A percentile compares a stretch with the other conserved stretches of the same genome.
Conservation (phyloP, 2,888 invertebrate genomes). For the Octonoba sinensis region DNA sequence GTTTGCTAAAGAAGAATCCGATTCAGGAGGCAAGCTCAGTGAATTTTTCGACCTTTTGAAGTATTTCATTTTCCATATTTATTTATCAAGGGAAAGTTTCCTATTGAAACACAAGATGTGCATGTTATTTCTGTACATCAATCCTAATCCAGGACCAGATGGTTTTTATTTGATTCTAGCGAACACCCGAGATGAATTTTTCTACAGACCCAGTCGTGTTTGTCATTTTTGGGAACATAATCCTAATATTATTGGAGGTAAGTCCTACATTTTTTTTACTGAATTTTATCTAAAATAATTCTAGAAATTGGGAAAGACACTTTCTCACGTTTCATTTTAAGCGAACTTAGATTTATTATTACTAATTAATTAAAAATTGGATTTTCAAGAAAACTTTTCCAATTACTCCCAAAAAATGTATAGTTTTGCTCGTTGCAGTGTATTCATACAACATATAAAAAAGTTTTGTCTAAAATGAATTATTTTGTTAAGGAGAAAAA, state of each 20-base stretch:
- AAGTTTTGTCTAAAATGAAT: too few relatives aligned
- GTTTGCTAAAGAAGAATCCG: too few relatives aligned
- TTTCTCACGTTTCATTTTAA: background rate
- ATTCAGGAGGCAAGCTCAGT: too few relatives aligned
- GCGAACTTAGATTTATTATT: too few relatives aligned
- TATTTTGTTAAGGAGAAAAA: too few relatives aligned
- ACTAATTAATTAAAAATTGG: too few relatives aligned
- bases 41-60: too few relatives aligned
- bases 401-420: too few relatives aligned
- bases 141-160: conserved; percentile 43
- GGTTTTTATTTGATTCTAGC: conserved; percentile 54
- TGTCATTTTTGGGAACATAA: conserved; percentile 78
- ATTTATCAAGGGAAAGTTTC: background rate
- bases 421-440: too few relatives aligned
- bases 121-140: conserved; percentile 53
- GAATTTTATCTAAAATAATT: background rate
- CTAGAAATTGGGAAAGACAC: background rate
- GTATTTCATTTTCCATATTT: background rate
- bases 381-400: too few relatives aligned
- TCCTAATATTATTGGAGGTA: conserved; percentile 79
- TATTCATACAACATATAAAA: too few relatives aligned
- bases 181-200: conserved; percentile 83
- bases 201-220: conserved; percentile 78
- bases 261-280: background rate
- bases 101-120: conserved; percentile 20